A percentile compares a stretch with the other conserved stretches of the same genome.
These are phyloP conservation scores for Poliocrania exsul DNA, from an alignment of 2,797 vertebrate species.

Conservation along the genomic window DNA sequence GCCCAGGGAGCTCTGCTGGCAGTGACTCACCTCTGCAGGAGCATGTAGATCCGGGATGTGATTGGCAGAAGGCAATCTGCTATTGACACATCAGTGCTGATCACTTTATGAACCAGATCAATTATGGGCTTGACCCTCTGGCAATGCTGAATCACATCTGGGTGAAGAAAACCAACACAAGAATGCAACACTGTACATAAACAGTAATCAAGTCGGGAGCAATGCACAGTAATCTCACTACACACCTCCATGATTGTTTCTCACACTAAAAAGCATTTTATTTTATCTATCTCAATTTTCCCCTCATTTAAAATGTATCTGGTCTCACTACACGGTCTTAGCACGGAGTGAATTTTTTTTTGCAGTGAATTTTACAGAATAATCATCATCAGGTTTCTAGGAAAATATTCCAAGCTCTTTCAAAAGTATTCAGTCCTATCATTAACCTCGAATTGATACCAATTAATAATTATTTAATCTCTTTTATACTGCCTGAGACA, in stretches of 20 bases:
- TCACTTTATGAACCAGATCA: slow-evolving; percentile 94
- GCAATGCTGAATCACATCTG: slow-evolving; percentile 94
- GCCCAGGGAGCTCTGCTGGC: background rate
- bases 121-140: slow-evolving; percentile 93
- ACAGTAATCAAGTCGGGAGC: background rate
- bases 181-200: background rate
- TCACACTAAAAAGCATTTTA: background rate
- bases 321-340: background rate
- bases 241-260: background rate
- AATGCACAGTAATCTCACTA: background rate
- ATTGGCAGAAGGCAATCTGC: slow-evolving; percentile 95
- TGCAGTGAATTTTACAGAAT: background rate
- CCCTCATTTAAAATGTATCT: background rate
- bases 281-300: background rate
- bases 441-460: background rate
- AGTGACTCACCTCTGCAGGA: slow-evolving; percentile 88
- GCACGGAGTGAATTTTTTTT: background rate
- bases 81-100: slow-evolving; percentile 93
- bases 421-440: background rate
- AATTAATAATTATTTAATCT: background rate
- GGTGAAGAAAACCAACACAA: background rate
- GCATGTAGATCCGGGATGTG: slow-evolving; percentile 97
- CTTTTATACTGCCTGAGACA: background rate
- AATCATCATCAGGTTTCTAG: background rate
- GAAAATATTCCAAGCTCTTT: background rate